phyloP scores from a whole-genome alignment of 2,113 vertebrate species.

The Macrotus californicus region DNA sequence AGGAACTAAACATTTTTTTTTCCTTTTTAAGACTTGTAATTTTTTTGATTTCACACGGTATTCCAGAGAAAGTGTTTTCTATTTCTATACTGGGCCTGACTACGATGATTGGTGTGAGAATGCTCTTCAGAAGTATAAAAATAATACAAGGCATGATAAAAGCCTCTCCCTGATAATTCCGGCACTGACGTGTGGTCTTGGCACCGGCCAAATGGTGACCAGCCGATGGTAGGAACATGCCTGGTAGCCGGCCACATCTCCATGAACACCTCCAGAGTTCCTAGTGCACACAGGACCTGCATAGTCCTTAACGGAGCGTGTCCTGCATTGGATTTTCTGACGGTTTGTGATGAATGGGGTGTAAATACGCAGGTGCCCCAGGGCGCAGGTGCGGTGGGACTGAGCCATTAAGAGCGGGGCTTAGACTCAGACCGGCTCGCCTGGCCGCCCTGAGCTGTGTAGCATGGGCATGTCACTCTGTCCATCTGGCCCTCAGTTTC shows the following conservation, averaged over 20 bases:
- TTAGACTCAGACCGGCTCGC: too few relatives aligned
- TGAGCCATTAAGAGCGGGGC: not conserved
- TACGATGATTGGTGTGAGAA: not conserved
- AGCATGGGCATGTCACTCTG: fast-evolving
- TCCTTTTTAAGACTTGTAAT: not conserved
- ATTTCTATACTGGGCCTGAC: not conserved
- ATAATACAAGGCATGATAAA: not conserved
- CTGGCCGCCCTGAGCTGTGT: fast-evolving
- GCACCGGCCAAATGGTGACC: fast-evolving
- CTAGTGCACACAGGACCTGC: fast-evolving
- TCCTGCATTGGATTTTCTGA: not conserved
- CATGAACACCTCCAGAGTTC: not conserved
- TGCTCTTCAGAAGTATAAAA: not conserved
- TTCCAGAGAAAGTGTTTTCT: not conserved
- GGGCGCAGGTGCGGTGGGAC: fast-evolving
- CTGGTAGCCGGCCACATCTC: not conserved
- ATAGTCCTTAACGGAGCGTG: fast-evolving
- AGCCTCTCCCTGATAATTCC: not conserved
- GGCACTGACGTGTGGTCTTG: fast-evolving
- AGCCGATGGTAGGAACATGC: not conserved
- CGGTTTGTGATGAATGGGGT: fast-evolving
- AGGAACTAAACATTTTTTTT: not conserved
- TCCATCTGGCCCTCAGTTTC: not conserved
- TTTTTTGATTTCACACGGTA: not conserved
- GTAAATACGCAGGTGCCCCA: not conserved